Evolutionary conservation across 2,113 vertebrate genomes (phyloP), one percentile per base, ranked within the genome.

Genomic region (Cebus imitator): DNA sequence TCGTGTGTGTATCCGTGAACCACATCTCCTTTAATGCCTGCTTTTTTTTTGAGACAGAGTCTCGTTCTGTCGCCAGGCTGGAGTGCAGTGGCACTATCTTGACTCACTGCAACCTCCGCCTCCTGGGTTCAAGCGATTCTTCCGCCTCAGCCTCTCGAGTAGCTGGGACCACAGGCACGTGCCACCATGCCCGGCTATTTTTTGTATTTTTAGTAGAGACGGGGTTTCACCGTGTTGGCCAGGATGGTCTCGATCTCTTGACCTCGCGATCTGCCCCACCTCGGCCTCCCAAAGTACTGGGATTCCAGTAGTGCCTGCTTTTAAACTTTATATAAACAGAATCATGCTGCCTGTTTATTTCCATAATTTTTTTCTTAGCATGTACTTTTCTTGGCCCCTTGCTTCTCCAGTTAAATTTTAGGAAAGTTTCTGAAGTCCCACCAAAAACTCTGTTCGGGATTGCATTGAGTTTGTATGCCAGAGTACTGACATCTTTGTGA

Each of bases 341-440:
- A 10, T 48, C 32, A 23, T 13, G 5, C 58, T 93, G 4, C 66
- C 6, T 91, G 40, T 64, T 64, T 75, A 64, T 68, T 58, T 85
- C 40, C 52, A 0, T 40, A 70, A 84, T 79, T 93, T 96, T 86
- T 61, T 86, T 91, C 17, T 75, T 48, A 88, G 21, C 21, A 27
- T 75, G 7, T 97, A 14, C 52, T 55, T 0, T 58, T 37, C 55
- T 89, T 81, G 45, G 43, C 32, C 13, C 40, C 9, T 90, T 90
- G n/a, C 45, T 96, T 96, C 89, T 72, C 32, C 55, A 4, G 79
- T 8, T 86, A 48, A 73, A 57, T 85, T 87, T 96, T 72, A 52
- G 78, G 87, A 80, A 88, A 92, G 4, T 32, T 82, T 95, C 35
- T 55, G 27, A 95, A 88, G 73, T 81, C 76, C 48, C 9, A 55